These are phyloP conservation scores for Mohoua ochrocephala DNA, from an alignment of 2,113 vertebrate species.

Conservation along the genomic window DNA sequence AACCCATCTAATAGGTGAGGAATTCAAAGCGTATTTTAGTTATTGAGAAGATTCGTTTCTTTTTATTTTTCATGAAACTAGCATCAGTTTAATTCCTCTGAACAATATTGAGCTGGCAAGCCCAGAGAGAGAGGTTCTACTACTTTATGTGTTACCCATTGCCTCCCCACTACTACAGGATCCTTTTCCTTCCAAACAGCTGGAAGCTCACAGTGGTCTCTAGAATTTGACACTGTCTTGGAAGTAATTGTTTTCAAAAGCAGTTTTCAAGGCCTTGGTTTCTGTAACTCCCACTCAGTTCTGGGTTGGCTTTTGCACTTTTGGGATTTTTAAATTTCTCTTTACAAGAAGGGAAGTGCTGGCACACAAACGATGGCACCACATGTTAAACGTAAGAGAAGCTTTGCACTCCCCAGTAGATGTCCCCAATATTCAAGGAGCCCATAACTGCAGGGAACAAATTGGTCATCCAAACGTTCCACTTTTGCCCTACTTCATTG, in stretches of 20 bases:
- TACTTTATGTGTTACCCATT: neutral
- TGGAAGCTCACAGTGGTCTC: neutral
- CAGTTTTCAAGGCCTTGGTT: neutral
- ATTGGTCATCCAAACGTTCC: neutral
- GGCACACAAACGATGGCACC: neutral
- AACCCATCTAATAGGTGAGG: neutral
- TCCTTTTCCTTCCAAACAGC: neutral
- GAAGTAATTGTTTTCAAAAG: neutral
- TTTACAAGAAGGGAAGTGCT: neutral
- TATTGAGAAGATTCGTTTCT: neutral
- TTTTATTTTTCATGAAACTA: neutral
- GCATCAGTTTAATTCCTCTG: neutral
- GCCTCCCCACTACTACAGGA: neutral
- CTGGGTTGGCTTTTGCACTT: neutral
- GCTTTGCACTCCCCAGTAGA: neutral
- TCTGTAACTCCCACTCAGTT: neutral
- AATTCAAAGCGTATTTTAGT: neutral
- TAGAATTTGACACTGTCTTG: neutral
- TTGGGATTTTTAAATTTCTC: neutral
- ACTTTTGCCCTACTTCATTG: neutral
- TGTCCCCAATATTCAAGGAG: no score
- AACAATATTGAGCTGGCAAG: neutral
- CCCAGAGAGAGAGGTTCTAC: neutral
- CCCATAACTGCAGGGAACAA: neutral
- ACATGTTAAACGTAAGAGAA: accelerated